Evolutionary conservation across 2,797 vertebrate genomes (phyloP), one percentile per base, ranked within the genome.

Genomic region (Sebastes reedi): DNA sequence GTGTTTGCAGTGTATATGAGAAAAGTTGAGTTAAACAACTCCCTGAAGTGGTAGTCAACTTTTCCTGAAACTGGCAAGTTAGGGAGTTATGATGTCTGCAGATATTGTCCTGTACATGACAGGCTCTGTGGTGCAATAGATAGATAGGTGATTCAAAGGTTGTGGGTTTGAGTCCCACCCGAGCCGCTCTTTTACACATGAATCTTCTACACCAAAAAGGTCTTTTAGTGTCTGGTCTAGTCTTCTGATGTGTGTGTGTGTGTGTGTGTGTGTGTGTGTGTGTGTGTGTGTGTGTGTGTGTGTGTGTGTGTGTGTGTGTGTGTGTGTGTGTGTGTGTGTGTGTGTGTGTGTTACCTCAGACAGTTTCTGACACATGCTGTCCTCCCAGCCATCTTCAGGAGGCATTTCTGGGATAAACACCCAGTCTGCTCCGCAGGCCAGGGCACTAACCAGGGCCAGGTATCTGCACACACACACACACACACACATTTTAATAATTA

Each of bases 351-450:
- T 87, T 97, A 99, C 98, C 98, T 98, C 97, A 32, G 97, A 98
- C 64, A 99, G 97, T 71, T 98, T 99, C 84, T 93, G 50, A 85
- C 98, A 99, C 97, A 99, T 97, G 46, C 71, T 78, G 24, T 99
- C 97, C 89, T 99, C 97, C 98, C 98, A 99, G 71, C 96, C 97
- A 30, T 99, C 97, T 54, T 97, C 97, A 6, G 98, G 98, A 24
- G 98, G 98, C 82, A 97, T 97, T 88, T 99, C 98, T 4, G 98
- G 98, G 79, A 99, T 97, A 84, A 99, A 97, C 1, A 99, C 97
- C 98, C 98, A 99, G 88, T 99, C 98, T 0, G 98, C 98, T 56
- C 98, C 98, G 29, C 98, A 99, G 1, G 97, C 97, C 95, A 99
- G 94, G 58, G 97, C 98, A 52, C 97, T 99, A 88, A 98, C 98